Evolutionary conservation across 1,140 invertebrate species (phyloP), one percentile per base, ranked within the genome.

Genomic region (Ostrea denselamellosa): DNA sequence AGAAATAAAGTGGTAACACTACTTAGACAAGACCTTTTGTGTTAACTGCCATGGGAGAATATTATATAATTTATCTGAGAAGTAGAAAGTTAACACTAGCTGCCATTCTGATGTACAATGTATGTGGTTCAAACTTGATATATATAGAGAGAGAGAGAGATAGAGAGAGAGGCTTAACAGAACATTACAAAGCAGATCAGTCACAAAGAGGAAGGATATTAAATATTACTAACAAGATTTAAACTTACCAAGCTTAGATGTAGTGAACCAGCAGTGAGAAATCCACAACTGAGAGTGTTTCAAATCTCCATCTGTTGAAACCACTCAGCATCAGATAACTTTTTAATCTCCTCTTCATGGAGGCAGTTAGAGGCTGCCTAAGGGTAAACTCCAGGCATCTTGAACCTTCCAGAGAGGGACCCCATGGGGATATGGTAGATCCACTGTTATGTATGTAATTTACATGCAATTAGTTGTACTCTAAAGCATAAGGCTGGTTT

Each of bases 281-380:
- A 77, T 77, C 68, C 68, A 77, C 68, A 22, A 77, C 14, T 4
- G 9, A 77, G 68, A 25, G 14, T 34, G 25, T 10, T 22, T 25
- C 25, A 71, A 22, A 34, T 71, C 65, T 7, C 65, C 4, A 22
- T 34, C 68, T 77, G 68, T 77, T 34, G 68, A 77, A 77, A 77
- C 68, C 28, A 28, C 68, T 25, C 68, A 77, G 68, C 68, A 34
- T 77, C 68, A 28, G 68, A 77, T 77, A 28, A 77, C 9, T 77
- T 77, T 77, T 77, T 77, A 77, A 77, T 77, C 68, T 77, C 28
- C 22, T 28, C 68, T 77, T 77, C 22, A 34, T 77, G 25, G 68
- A 34, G 25, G 22, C 68, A 77, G 68, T 77, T 25, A 77, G 68
- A 25, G 68, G 68, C 68, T 34, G 25, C 22, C 1, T 14, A 77